Percentiles rank a stretch among this genome's conserved stretches.
Conservation (phyloP, 2,888 invertebrate species). For the Euzetes globulus region DNA sequence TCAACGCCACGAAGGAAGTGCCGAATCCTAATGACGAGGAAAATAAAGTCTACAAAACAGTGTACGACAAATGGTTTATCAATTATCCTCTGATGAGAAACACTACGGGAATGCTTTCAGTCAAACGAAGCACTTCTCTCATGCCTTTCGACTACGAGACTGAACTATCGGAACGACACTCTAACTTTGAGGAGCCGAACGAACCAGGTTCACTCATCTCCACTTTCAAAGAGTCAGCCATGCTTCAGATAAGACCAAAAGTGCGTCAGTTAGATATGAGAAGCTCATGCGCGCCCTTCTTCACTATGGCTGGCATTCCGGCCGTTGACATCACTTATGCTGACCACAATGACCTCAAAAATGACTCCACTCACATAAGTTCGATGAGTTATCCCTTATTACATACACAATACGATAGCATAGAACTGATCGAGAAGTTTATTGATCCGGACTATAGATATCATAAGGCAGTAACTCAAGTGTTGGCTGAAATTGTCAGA, state of each 20-base stretch:
- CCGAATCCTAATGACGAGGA: slow-evolving; percentile 38
- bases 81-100: slow-evolving; percentile 40
- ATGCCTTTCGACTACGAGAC: neutral
- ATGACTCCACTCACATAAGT: slow-evolving; percentile 14
- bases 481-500: slow-evolving; percentile 48
- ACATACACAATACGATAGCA: slow-evolving; percentile 49
- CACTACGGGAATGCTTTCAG: slow-evolving; percentile 35
- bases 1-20: slow-evolving; percentile 42
- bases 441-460: slow-evolving; percentile 47
- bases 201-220: slow-evolving; percentile 36
- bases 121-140: neutral
- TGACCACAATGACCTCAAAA: neutral
- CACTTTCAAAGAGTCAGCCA: slow-evolving; percentile 38
- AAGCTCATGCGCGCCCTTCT: slow-evolving; percentile 41
- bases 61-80: slow-evolving; percentile 41
- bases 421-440: slow-evolving; percentile 45
- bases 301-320: slow-evolving; percentile 42
- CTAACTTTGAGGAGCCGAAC: slow-evolving; percentile 26
- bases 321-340: slow-evolving; percentile 40
- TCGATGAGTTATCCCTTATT: slow-evolving; percentile 47
- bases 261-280: slow-evolving; percentile 41
- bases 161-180: slow-evolving; percentile 1
- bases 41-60: slow-evolving; percentile 36
- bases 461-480: slow-evolving; percentile 44
- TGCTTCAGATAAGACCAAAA: slow-evolving; percentile 38